Evolutionary conservation across 2,113 vertebrate species (phyloP).

Genomic region (Elephantulus edwardii): DNA sequence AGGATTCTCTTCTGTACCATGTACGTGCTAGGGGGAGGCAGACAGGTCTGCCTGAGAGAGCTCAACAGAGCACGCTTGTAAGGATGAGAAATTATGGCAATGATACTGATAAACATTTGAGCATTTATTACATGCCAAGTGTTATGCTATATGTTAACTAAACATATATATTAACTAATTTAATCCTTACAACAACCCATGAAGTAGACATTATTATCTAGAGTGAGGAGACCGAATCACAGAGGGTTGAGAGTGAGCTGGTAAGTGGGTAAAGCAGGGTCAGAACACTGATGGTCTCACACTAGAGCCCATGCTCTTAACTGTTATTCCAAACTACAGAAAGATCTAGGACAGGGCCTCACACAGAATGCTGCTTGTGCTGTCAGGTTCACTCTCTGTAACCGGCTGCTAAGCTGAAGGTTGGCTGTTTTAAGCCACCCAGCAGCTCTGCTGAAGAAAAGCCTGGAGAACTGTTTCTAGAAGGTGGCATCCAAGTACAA

Average conservation of each 20-base stretch:
- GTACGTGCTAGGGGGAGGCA: not conserved
- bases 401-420: no score
- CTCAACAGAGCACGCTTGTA: not conserved
- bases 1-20: not conserved
- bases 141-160: not conserved
- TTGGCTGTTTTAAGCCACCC: no score
- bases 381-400: no score
- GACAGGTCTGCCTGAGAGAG: not conserved
- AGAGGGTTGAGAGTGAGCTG: not conserved
- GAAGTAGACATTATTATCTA: not conserved
- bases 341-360: not conserved
- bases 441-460: no score
- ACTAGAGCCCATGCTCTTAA: not conserved
- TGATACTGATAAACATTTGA: not conserved
- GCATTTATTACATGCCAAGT: not conserved
- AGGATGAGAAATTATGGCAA: not conserved
- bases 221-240: not conserved
- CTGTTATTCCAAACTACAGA: not conserved
- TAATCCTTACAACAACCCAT: not conserved
- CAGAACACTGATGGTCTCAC: not conserved
- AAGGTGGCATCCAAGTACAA: no score
- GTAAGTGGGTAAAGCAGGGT: not conserved
- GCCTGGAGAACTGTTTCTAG: no score
- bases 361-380: no score
- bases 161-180: not conserved